Percentiles rank a stretch among this genome's conserved stretches.
Conservation (phyloP, 2,888 invertebrate genomes). For the Linnaemya tessellans region DNA sequence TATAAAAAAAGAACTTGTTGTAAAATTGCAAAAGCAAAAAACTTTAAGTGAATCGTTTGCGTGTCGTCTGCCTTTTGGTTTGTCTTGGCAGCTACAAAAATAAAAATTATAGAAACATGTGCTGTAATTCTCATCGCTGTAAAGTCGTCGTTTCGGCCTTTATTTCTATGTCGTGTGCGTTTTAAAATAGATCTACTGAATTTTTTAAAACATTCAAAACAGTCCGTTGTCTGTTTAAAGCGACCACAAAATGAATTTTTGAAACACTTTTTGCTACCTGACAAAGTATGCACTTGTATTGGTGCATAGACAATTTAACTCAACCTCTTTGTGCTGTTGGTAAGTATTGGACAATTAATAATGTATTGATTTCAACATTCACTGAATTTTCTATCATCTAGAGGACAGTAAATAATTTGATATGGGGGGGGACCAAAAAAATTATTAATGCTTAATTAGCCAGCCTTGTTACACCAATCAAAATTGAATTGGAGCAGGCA, state of each 20-base stretch:
- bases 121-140: conserved; percentile 56
- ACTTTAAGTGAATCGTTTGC: conserved; percentile 37
- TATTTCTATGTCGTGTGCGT: conserved; percentile 18
- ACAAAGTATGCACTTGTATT: neutral
- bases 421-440: too few species aligned
- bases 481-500: too few species aligned
- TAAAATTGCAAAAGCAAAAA: conserved; percentile 4
- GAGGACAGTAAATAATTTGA: too few species aligned
- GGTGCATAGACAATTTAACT: conserved; percentile 25
- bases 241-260: neutral
- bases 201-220: conserved; percentile 29
- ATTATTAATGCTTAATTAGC: too few species aligned
- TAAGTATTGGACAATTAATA: conserved; percentile 10
- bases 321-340: neutral
- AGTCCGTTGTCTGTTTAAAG: conserved; percentile 5
- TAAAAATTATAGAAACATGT: conserved; percentile 44
- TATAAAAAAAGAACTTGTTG: conserved; percentile 1
- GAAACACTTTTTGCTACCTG: conserved; percentile 4
- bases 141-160: conserved; percentile 10
- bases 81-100: neutral
- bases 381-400: neutral
- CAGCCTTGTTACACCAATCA: too few species aligned
- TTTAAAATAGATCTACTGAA: conserved; percentile 41
- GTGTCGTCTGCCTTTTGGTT: neutral
- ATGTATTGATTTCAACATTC: neutral